Conservation (phyloP, 2,113 vertebrate species). For the Ailurus styani region DNA sequence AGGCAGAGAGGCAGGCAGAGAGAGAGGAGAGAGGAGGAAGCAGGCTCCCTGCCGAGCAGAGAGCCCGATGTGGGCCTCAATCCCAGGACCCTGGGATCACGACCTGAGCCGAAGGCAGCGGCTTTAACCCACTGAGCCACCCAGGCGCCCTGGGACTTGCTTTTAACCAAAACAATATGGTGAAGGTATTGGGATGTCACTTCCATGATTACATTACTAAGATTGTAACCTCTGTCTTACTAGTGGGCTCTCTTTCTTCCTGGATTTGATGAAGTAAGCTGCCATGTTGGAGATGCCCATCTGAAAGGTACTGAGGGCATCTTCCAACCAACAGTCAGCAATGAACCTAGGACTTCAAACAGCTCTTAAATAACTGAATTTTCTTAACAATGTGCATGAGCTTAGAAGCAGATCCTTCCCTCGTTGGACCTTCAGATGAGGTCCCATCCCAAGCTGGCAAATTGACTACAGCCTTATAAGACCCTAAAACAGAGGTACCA, state of each 20-base stretch:
- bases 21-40: too few species aligned
- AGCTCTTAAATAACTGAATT: neutral
- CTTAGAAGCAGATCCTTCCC: neutral
- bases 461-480: neutral
- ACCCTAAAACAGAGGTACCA: neutral
- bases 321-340: neutral
- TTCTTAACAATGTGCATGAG: neutral
- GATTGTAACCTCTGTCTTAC: neutral
- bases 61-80: too few species aligned
- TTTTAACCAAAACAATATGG: neutral
- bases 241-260: neutral
- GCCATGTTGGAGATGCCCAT: neutral
- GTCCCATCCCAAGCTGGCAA: neutral
- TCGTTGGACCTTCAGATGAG: neutral
- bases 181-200: neutral
- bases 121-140: too few species aligned
- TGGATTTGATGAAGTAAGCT: neutral
- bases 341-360: neutral
- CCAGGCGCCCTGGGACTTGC: neutral
- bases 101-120: too few species aligned
- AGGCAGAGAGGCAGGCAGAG: too few species aligned
- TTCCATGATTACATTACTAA: neutral
- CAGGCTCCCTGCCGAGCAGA: too few species aligned
- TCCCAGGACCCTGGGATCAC: too few species aligned
- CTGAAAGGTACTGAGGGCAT: neutral